These are phyloP conservation scores for Pantherophis alleghaniensis DNA, from an alignment of 2,797 vertebrate species.

Conservation along the genomic window DNA sequence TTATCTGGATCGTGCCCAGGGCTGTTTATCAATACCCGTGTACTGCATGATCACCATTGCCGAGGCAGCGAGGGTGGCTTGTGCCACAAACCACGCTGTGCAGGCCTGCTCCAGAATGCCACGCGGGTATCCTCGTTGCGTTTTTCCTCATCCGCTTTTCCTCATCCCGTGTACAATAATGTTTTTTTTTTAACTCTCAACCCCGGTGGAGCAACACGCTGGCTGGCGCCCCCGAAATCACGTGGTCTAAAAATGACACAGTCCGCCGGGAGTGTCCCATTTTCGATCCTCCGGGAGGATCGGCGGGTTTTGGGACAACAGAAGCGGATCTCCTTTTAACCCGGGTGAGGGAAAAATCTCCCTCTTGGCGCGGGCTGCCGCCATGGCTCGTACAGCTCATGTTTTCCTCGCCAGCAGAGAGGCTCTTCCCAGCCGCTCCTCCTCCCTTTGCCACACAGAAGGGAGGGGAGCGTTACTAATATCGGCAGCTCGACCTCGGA, in stretches of 20 bases:
- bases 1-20: not conserved
- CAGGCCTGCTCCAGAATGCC: not conserved
- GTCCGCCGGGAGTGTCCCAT: not conserved
- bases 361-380: accelerated
- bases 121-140: not conserved
- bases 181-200: not conserved
- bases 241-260: not conserved
- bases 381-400: not conserved
- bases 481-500: not conserved
- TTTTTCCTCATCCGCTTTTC: not conserved
- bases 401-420: not conserved
- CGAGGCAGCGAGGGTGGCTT: not conserved
- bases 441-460: not conserved
- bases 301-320: too few species aligned
- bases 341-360: not conserved
- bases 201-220: not conserved
- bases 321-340: not conserved
- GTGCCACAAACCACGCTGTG: not conserved
- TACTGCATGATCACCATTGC: not conserved
- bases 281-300: not conserved
- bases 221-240: not conserved
- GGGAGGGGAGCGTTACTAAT: not conserved
- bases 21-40: too few species aligned
- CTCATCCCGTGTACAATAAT: not conserved
- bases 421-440: not conserved